Base-by-base conservation (phyloP, 2,797 vertebrate genomes). In the Acropternis orthonyx region DNA sequence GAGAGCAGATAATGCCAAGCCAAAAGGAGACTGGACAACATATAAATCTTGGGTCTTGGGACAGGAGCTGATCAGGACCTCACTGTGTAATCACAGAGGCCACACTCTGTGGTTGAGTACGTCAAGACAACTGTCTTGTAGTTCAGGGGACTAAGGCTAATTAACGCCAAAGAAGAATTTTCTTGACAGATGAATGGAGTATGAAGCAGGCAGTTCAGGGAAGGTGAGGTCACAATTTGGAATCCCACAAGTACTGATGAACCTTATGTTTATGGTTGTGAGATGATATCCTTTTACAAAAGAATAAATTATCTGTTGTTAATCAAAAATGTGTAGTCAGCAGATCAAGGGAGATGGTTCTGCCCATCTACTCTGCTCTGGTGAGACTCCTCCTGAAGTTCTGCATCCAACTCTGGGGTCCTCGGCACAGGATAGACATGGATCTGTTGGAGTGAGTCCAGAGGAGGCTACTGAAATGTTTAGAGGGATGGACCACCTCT, bases 1-100 rank as follows among this genome's bases (percentile, higher is more conserved):
- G 49, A 82, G 59, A 93, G 69, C 43, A 85, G 37, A 88, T 94
- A 93, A 95, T 92, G 90, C 68, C 68, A 92, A 84, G 73, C 90
- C 69, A 65, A 55, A 89, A 90, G 75, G 85, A 75, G 62, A 83
- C 5, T 34, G 77, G 83, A 43, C 54, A 82, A 13, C 6, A 4
- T 73, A 86, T 93, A 91, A 88, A 95, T 95, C 91, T 87, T 52
- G 43, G 61, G 26, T 61, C 41, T n/a, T 49, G 61, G 58, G 63
- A 80, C 63, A 59, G 81, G 44, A 89, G 54, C 55, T 0, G 6
- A 52, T 46, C 6, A 23, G 36, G 68, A 67, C 44, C 65, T 88
- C 44, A 23, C 43, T 71, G 82, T 1, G 5, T 84, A 81, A 71
- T 93, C 48, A 44, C 21, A 85, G 77, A 81, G 91, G 71, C 58